Percentiles rank a stretch among this genome's conserved stretches.
phyloP scores from a whole-genome alignment of 2,797 vertebrate genomes.

The Etheostoma nigrum region DNA sequence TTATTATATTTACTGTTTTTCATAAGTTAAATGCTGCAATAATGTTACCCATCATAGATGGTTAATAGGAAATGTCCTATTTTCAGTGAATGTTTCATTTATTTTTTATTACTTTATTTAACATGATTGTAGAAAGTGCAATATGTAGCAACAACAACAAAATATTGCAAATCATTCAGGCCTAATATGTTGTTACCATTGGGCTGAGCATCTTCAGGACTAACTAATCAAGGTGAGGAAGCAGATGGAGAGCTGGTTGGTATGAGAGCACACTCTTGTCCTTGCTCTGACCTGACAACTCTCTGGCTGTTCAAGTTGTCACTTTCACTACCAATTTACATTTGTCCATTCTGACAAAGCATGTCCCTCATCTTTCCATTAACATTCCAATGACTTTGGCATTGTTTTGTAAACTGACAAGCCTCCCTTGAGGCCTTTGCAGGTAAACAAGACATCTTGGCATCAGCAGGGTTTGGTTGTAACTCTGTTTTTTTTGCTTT shows the following conservation, averaged over 20 bases:
- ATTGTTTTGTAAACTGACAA: constrained; percentile 43
- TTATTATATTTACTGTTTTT: too few species aligned
- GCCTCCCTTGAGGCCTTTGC: constrained; percentile 32
- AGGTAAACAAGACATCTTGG: constrained; percentile 24
- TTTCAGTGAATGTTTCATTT: too few species aligned
- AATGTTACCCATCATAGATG: too few species aligned
- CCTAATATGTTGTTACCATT: neutral
- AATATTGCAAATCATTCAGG: too few species aligned
- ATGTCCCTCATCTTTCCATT: constrained; percentile 41
- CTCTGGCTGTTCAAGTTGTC: constrained; percentile 40
- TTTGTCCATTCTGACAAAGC: constrained; percentile 46
- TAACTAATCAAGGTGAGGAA: constrained; percentile 1
- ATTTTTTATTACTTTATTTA: too few species aligned
- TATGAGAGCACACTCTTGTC: constrained; percentile 41
- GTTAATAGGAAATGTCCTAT: too few species aligned
- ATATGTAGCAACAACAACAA: too few species aligned
- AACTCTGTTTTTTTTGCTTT: neutral
- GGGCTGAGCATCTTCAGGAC: neutral
- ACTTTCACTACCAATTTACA: constrained; percentile 51
- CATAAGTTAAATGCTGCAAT: too few species aligned
- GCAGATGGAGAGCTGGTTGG: constrained; percentile 32
- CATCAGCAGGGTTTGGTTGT: constrained; percentile 2
- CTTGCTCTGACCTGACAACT: constrained; percentile 51
- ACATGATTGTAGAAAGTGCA: too few species aligned
- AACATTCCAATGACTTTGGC: constrained; percentile 47